phyloP scores from a whole-genome alignment of 2,797 vertebrate species.

The Sorex maritimensis region DNA sequence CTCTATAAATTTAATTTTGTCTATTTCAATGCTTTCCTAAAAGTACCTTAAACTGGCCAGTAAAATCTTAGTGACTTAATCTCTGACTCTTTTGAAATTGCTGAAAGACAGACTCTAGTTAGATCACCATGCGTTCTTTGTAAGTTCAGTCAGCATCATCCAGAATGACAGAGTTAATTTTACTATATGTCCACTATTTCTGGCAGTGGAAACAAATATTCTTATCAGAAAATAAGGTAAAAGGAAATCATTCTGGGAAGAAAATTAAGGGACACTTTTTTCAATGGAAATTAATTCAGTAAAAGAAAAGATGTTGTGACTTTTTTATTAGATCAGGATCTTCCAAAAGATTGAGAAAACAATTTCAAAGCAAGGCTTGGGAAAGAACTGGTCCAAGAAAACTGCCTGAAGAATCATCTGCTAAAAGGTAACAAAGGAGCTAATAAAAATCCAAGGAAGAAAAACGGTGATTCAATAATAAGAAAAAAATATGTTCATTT shows the following conservation, averaged over 20 bases:
- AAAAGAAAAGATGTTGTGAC: neutral
- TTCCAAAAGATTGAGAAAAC: constrained; percentile 50
- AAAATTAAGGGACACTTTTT: neutral
- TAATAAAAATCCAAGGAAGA: constrained; percentile 28
- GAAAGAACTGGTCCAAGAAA: constrained; percentile 27
- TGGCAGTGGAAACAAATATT: neutral
- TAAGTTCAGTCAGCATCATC: neutral
- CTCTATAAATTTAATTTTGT: neutral
- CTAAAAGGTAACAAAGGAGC: neutral
- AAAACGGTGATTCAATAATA: neutral
- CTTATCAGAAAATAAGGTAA: neutral
- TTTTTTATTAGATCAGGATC: neutral
- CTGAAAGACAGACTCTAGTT: neutral
- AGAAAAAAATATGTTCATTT: neutral
- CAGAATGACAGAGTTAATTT: neutral
- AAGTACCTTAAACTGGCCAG: neutral
- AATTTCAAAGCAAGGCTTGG: constrained; percentile 55
- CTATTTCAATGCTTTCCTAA: neutral
- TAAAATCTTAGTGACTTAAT: neutral
- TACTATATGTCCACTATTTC: neutral
- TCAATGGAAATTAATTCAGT: constrained; percentile 26
- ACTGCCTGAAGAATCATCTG: neutral
- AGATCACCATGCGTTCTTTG: neutral
- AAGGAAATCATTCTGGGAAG: neutral
- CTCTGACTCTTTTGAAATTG: neutral